phyloP scores from a whole-genome alignment of 2,888 invertebrate species.

The Heliothis peltigera region DNA sequence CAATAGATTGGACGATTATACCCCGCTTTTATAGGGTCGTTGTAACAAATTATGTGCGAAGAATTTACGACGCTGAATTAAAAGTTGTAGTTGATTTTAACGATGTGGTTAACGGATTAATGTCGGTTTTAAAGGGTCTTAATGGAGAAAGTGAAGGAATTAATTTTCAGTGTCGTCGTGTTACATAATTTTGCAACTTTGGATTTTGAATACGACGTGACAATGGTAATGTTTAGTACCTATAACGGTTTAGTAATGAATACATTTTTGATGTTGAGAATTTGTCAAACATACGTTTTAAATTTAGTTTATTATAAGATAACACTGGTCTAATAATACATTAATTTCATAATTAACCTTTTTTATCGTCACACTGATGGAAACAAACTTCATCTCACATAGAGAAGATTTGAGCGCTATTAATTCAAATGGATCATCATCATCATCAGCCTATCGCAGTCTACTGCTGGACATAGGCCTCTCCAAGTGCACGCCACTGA shows the following conservation, averaged over 20 bases:
- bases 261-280: not conserved
- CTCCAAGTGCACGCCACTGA: no score
- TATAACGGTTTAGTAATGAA: not conserved
- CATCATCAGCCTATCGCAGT: no score
- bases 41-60: constrained; percentile 34
- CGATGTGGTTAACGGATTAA: constrained; percentile 27
- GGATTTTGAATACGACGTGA: not conserved
- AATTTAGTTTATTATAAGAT: no score
- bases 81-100: constrained; percentile 32
- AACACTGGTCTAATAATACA: no score
- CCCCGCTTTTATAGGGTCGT: constrained; percentile 28
- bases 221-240: not conserved
- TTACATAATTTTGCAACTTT: not conserved
- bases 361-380: no score
- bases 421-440: no score
- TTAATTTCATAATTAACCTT: no score
- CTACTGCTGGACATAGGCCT: no score
- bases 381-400: no score
- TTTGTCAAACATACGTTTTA: no score
- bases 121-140: constrained; percentile 21
- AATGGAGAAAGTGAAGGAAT: constrained; percentile 28
- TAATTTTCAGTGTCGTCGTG: constrained; percentile 1
- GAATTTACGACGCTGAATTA: constrained; percentile 33
- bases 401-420: no score
- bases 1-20: constrained; percentile 48